phyloP scores from a whole-genome alignment of 2,888 invertebrate species.

The Calameuta filiformis region DNA sequence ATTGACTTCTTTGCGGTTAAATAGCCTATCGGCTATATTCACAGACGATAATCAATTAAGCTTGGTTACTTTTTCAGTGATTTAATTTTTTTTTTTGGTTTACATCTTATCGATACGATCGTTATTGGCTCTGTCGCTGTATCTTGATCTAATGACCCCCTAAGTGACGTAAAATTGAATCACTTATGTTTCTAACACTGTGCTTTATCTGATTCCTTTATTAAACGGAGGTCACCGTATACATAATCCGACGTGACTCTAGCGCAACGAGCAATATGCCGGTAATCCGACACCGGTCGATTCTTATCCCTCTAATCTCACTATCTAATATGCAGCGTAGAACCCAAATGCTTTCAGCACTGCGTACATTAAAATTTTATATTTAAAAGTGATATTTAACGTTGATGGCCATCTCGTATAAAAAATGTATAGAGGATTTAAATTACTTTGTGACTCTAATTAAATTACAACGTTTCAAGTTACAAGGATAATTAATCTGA shows the following conservation, averaged over 20 bases:
- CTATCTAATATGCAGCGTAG: not conserved
- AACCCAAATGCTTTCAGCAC: not conserved
- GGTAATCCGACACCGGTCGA: slow-evolving; percentile 36
- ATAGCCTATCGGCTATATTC: not conserved
- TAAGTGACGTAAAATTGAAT: slow-evolving; percentile 33
- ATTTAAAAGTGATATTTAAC: slow-evolving; percentile 8
- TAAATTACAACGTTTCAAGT: slow-evolving; percentile 14
- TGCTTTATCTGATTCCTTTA: not conserved
- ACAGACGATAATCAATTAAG: not conserved
- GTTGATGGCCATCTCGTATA: not conserved
- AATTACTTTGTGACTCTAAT: slow-evolving; percentile 21
- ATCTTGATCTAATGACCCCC: slow-evolving; percentile 29
- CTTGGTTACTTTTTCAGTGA: not conserved
- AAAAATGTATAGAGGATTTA: not conserved
- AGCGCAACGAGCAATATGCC: slow-evolving; percentile 32
- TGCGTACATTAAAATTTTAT: not conserved
- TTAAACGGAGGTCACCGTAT: slow-evolving; percentile 2
- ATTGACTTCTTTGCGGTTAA: not conserved
- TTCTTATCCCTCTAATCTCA: slow-evolving; percentile 2
- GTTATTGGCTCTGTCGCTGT: not conserved
- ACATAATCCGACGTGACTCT: not conserved
- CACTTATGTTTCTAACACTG: slow-evolving; percentile 10
- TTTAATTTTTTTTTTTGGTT: not conserved
- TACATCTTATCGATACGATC: not conserved
- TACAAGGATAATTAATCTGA: not conserved